Base-by-base conservation (phyloP, 2,113 vertebrate genomes). In the Amblyornis subalaris region DNA sequence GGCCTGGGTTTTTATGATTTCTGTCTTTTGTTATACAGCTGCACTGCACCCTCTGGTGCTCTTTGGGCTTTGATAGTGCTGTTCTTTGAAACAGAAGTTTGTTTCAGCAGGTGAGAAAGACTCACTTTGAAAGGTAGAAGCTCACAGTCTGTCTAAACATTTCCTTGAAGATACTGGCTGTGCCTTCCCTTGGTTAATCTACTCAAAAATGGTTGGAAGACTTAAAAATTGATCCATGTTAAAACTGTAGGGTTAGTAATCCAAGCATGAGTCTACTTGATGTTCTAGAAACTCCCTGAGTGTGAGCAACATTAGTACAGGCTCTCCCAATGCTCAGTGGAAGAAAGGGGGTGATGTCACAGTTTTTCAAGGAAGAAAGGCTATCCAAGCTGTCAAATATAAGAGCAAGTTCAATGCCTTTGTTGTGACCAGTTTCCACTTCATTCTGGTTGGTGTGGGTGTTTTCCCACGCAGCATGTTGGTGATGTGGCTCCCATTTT, bases 401-500 rank as follows among this genome's bases (percentile, higher is more conserved):
- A 54, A 25, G 22, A 72, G 19, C 11, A 42, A 80, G 36, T 61
- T 84, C 44, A 53, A 0, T 55, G 36, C 5, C 26, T 83, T 67
- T 84, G 45, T 60, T 87, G 60, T 47, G 36, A 69, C 14, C 2
- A 3, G 26, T 84, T 89, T 89, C 28, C n/a, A 9, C 3, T 1
- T 53, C 3, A 0, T 66, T 45, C 20, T 78, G 55, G 35, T 82
- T 58, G 28, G 21, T 24, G 65, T 66, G 47, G 26, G 47, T 61
- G 28, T 45, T 31, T 81, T 87, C 47, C 45, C 7, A 4, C 0
- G 0, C 24, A 28, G 20, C 23, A 3, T 24, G 23, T 40, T 55
- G 65, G 31, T 3, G 1, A 35, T 9, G 22, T 0, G 0, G 26
- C 70, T 88, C 82, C 38, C 28, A 7, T 45, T 81, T 65, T 75